Conservation (phyloP, 2,113 vertebrate species). For the Madoqua kirkii region DNA sequence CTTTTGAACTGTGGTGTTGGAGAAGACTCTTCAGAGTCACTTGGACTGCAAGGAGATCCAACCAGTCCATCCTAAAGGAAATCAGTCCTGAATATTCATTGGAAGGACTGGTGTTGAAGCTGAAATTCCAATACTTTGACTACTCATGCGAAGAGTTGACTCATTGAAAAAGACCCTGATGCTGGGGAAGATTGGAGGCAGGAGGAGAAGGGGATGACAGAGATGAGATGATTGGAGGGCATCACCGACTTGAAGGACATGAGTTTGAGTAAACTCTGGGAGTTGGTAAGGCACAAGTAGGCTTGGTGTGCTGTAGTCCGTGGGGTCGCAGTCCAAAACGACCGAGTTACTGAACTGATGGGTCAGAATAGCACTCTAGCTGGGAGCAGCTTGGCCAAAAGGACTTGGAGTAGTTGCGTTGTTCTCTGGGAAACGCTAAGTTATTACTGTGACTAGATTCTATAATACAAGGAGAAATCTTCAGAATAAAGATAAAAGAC, state of each 20-base stretch:
- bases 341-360: not conserved
- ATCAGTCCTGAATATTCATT: not conserved
- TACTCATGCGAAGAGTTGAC: not conserved
- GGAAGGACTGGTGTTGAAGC: not conserved
- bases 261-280: not conserved
- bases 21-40: not conserved
- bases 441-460: not conserved
- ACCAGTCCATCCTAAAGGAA: not conserved
- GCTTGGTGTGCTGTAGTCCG: not conserved
- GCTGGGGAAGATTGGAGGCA: not conserved
- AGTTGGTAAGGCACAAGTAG: not conserved
- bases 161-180: not conserved
- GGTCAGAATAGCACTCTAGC: not conserved
- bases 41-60: not conserved
- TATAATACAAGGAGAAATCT: not conserved
- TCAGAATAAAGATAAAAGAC: not conserved
- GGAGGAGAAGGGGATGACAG: not conserved
- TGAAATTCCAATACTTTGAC: not conserved
- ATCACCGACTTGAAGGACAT: not conserved
- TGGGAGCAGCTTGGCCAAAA: not conserved
- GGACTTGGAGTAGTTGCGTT: not conserved
- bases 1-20: not conserved
- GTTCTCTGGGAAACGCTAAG: not conserved
- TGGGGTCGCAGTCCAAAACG: not conserved
- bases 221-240: not conserved